Conservation (phyloP, 2,797 vertebrate genomes). For the Enteromius mattozi region DNA sequence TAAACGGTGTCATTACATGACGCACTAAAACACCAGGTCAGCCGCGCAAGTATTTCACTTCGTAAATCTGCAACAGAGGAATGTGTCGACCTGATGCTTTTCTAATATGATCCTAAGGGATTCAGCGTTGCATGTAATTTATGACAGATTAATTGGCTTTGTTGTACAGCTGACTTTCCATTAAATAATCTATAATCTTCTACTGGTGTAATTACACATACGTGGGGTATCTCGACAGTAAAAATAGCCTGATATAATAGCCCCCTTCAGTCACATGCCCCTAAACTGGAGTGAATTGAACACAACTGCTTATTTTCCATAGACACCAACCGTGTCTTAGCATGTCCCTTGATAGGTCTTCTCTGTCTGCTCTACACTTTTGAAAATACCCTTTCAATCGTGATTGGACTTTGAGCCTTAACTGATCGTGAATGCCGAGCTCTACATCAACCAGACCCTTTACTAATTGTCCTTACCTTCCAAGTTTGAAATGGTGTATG, state of each 20-base stretch:
- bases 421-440: conserved; percentile 73
- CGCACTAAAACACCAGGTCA: conserved; percentile 61
- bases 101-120: conserved; percentile 50
- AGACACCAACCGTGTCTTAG: conserved; percentile 31
- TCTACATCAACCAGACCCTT: conserved; percentile 76
- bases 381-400: conserved; percentile 39
- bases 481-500: conserved; percentile 73
- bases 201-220: conserved; percentile 40
- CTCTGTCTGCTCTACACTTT: conserved; percentile 8
- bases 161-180: conserved; percentile 38
- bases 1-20: conserved; percentile 66
- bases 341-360: conserved; percentile 34
- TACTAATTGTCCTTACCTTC: conserved; percentile 80
- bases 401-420: conserved; percentile 49
- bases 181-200: conserved; percentile 41
- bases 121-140: conserved; percentile 39
- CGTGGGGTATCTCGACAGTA: conserved; percentile 14
- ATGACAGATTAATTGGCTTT: conserved; percentile 48
- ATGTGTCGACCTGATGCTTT: conserved; percentile 61
- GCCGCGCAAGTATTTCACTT: conserved; percentile 60
- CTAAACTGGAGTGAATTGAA: conserved; percentile 20
- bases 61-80: conserved; percentile 63
- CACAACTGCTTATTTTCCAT: conserved; percentile 32
- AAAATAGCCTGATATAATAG: conserved; percentile 19
- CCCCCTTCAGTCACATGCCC: conserved; percentile 14